Percentiles rank a stretch among this genome's conserved stretches.
These are phyloP conservation scores for Chrysolina americana DNA, from an alignment of 2,888 invertebrate species.

Conservation along the genomic window DNA sequence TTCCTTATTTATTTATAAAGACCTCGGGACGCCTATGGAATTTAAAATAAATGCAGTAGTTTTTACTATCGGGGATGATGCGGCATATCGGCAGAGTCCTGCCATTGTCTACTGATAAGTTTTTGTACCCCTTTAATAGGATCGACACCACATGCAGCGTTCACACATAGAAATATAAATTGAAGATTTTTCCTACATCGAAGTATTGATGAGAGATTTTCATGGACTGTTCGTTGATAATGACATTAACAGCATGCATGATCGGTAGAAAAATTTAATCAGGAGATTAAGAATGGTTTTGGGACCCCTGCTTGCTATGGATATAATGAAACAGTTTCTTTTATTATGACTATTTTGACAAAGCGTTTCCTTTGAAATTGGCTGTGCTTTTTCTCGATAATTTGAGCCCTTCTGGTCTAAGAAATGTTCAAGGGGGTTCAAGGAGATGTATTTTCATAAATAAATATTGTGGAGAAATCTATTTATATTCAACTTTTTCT, in stretches of 20 bases:
- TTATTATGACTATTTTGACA: neutral
- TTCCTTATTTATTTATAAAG: neutral
- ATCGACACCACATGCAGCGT: slow-evolving; percentile 31
- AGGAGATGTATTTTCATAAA: no score
- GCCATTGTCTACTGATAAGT: slow-evolving; percentile 31
- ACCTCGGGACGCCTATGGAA: neutral
- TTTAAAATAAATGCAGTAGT: neutral
- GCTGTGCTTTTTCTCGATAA: no score
- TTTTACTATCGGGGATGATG: slow-evolving; percentile 26
- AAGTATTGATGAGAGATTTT: slow-evolving; percentile 23
- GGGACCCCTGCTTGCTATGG: neutral
- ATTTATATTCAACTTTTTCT: no score
- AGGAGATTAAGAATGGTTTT: neutral
- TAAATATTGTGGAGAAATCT: no score
- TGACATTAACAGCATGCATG: slow-evolving; percentile 27
- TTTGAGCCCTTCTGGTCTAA: no score
- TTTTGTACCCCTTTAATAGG: slow-evolving; percentile 33
- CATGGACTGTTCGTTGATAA: slow-evolving; percentile 23
- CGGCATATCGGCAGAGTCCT: slow-evolving; percentile 19
- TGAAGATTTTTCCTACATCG: slow-evolving; percentile 14
- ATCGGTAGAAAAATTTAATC: slow-evolving; percentile 19
- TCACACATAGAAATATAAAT: slow-evolving; percentile 33
- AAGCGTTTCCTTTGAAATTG: neutral
- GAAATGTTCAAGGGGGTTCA: no score
- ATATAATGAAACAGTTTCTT: neutral